Base-by-base conservation (phyloP, 2,888 invertebrate genomes). In the Diaphora mendica region DNA sequence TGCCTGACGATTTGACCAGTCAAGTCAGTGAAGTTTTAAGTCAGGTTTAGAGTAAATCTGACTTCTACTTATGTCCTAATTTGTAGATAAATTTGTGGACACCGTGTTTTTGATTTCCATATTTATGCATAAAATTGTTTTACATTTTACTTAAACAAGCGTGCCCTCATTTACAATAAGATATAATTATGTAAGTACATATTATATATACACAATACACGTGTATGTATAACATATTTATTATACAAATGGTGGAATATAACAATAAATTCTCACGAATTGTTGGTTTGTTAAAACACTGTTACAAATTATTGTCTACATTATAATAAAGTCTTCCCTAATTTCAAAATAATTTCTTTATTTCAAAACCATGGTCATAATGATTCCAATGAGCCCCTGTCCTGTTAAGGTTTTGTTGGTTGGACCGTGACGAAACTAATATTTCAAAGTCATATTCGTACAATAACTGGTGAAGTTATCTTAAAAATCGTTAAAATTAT, bases 401-500 rank as follows among this genome's bases (percentile, higher is more conserved):
- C 11, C 17, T 44, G 65, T 68, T 68, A 68, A 71, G 71, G 71
- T 68, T 64, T 30, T 9, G 64, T 64, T 68, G n/a, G 44, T 7
- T 64, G 64, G 51, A 71, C 71, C 74, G n/a, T 74, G 71, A 71
- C 71, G 64, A 30, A 33, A 4, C 26, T 30, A 68, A 71, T 74
- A 74, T 67, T 44, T 70, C 23, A 30, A 62, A 67, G 55, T 33
- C 42, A 39, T 70, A 66, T 64, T 70, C 44, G 13, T 66, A 70
- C 70, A 70, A 67, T 74, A 68, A 62, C 71, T 55, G 64, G 48
- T 39, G 30, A 64, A 69, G 35, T 68, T 73, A 73, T 68, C 72
- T 64, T 62, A 68, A 64, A 66, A 70, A 74, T 67, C 51, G 48
- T 77, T 67, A 79, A 81, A 76, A 81, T 73, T 64, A 66, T 65